Base-by-base conservation (phyloP, 2,797 vertebrate species). In the Brachymystax lenok region DNA sequence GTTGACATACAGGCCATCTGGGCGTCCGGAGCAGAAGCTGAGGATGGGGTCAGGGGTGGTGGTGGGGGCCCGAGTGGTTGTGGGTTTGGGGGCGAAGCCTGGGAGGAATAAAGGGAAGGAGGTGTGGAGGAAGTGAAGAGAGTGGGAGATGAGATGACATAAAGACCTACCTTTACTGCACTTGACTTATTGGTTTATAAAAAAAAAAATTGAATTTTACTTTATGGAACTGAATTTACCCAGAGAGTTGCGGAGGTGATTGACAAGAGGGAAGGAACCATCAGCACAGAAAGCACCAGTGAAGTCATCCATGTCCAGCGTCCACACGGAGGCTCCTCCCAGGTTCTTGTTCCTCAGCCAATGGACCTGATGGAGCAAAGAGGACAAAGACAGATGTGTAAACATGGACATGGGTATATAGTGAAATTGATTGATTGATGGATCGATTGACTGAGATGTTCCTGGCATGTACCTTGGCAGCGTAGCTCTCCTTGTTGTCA, bases 221-320 rank as follows among this genome's bases (percentile, higher is more conserved):
- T 17, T 16, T 3, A 68, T 35, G 16, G 14, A 68, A 33, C 16
- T 16, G 66, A 68, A 51, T 24, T 91, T 91, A 94, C 90, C 90
- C 77, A 92, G 86, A 12, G 90, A 86, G 8, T 40, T 79, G 63
- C 92, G 94, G 79, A 96, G 89, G 79, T 95, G 91, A 46, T 88
- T 93, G 83, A 93, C 78, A 16, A 95, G 92, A 69, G 95, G 94
- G 71, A 93, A 94, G 5, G 75, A 0, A 75, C 92, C 94, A 0
- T 72, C 35, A 28, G 75, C 79, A 80, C 95, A 95, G 82, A 93
- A 92, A 1, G 35, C 28, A 51, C 94, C 94, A 8, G 27, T n/a
- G 73, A 95, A 95, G 87, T 95, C 94, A 64, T 95, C 95, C 82
- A 95, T 82, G 86, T 95, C 95, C 80, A 95, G 76, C 10, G 87